These are phyloP conservation scores for Athripsodes cinereus DNA, from an alignment of 2,888 invertebrate genomes.

Conservation along the genomic window DNA sequence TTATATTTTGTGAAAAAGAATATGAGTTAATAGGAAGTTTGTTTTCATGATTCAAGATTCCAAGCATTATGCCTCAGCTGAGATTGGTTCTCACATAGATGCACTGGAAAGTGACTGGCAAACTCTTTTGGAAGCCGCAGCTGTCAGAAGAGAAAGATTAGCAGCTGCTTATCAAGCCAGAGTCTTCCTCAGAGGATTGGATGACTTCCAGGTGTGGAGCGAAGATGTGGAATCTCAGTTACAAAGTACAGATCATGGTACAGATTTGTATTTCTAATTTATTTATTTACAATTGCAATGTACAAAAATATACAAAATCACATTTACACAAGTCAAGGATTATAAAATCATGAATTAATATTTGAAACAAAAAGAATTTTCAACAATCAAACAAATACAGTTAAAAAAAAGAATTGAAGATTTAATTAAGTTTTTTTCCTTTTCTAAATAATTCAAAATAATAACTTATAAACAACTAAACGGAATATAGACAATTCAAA, in stretches of 20 bases:
- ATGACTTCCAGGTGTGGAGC: slow-evolving; percentile 92
- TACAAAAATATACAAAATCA: not conserved
- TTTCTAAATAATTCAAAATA: too few relatives aligned
- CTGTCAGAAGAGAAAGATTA: slow-evolving; percentile 75
- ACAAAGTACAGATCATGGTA: slow-evolving; percentile 47
- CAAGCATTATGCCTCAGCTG: slow-evolving; percentile 83
- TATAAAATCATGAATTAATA: too few relatives aligned
- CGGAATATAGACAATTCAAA: too few relatives aligned
- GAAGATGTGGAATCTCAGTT: slow-evolving; percentile 62
- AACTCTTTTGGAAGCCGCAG: slow-evolving; percentile 74
- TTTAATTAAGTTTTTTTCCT: too few relatives aligned
- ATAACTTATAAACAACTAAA: too few relatives aligned
- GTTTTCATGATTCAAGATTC: slow-evolving; percentile 44
- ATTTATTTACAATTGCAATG: too few relatives aligned
- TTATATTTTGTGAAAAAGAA: too few relatives aligned
- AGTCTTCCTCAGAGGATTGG: slow-evolving; percentile 79
- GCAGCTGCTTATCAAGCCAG: slow-evolving; percentile 89
- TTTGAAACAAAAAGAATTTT: too few relatives aligned
- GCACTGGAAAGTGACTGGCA: slow-evolving; percentile 85
- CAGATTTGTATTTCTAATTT: not conserved
- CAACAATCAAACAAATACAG: too few relatives aligned
- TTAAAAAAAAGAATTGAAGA: too few relatives aligned
- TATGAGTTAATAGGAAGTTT: too few relatives aligned
- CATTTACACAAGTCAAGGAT: too few relatives aligned
- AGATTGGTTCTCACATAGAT: slow-evolving; percentile 76